Evolutionary conservation across 2,888 invertebrate species (phyloP), one percentile per base, ranked within the genome.

Genomic region (Endotricha flammealis): DNA sequence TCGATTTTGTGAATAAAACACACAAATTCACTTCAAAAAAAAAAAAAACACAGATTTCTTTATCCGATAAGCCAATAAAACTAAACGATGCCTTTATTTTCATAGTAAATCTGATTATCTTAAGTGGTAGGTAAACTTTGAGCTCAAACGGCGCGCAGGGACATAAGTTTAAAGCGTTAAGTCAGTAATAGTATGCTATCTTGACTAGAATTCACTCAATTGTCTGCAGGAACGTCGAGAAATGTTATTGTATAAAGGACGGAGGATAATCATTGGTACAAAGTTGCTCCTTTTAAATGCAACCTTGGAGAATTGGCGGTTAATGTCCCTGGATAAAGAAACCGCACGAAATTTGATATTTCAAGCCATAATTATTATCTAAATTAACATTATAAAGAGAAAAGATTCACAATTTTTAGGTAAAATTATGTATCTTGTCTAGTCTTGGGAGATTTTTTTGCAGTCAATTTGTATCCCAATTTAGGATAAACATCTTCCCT

Each of bases 241-340:
- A 27, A 27, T 27, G 12, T 22, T 20, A 20, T 20, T 32, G 11
- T 14, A 13, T 6, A 16, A 31, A 25, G 24, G 16, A 9, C 10
- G 13, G 11, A 20, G 16, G 17, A 43, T 43, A 38, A 43, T 38
- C 23, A 36, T 14, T 11, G 23, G 17, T 22, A 31, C 27, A 36
- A 28, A 30, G 24, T 39, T 29, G n/a, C 20, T 23, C 27, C 24
- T 36, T 43, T 38, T 40, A 42, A 33, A 38, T 36, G 35, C 36
- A 36, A 31, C 31, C n/a, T 34, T 33, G 27, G 16, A 33, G 14
- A 38, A 38, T 42, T 37, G 40, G 31, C 39, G 20, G 40, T 42
- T 40, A 39, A 30, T n/a, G 32, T 9, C 6, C 29, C 16, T 29
- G 29, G 42, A 43, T 35, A 39, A 39, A 37, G 27, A 32, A 16